Conservation (phyloP, 2,113 vertebrate genomes). For the Pogonocichla stellata region DNA sequence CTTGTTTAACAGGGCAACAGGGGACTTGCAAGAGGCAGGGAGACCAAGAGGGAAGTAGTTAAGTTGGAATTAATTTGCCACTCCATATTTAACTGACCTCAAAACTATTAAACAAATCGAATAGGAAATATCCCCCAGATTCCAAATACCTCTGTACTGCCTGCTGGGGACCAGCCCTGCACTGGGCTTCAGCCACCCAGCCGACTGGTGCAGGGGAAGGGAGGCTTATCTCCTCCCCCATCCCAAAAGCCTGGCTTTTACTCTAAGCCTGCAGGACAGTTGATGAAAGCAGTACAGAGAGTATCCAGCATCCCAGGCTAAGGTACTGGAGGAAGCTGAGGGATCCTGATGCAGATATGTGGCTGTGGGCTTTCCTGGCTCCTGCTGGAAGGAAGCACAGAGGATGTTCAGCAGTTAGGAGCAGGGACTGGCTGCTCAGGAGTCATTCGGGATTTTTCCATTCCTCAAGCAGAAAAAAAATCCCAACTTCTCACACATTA, state of each 20-base stretch:
- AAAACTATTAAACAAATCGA: conserved; percentile 55
- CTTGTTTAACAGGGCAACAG: background rate
- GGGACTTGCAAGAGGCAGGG: conserved; percentile 21
- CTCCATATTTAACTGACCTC: conserved; percentile 49
- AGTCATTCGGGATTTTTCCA: background rate
- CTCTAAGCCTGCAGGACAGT: background rate
- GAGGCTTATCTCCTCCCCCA: background rate
- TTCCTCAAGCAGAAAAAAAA: background rate
- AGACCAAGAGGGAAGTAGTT: conserved; percentile 46
- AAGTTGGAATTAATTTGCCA: conserved; percentile 62
- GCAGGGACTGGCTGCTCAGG: background rate
- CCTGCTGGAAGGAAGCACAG: background rate
- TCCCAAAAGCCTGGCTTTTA: background rate
- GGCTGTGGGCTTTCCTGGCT: background rate
- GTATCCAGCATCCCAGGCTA: background rate
- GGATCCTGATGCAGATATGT: background rate
- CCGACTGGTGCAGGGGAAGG: background rate
- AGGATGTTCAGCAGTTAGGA: background rate
- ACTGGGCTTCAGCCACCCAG: background rate
- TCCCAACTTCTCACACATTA: background rate
- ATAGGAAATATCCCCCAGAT: conserved; percentile 35
- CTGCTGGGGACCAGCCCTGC: background rate
- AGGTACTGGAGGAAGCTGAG: background rate
- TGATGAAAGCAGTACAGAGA: background rate
- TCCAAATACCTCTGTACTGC: background rate